Conservation (phyloP, 2,797 vertebrate genomes). For the Hypotaenidia philippensis region DNA sequence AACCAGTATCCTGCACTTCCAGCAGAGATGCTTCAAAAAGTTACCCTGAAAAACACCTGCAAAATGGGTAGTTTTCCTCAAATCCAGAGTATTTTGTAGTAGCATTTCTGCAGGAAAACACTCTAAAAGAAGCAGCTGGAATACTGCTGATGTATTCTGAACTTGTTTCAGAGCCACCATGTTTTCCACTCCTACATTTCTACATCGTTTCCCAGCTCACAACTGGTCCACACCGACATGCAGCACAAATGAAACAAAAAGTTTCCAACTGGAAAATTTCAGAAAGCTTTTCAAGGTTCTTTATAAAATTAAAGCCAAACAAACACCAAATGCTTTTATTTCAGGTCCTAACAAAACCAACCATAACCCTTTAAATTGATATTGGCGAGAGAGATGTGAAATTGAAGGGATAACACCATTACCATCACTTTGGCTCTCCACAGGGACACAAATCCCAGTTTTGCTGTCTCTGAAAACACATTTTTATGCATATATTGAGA, state of each 20-base stretch:
- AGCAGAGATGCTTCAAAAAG: neutral
- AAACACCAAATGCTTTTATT: neutral
- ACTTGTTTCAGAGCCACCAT: neutral
- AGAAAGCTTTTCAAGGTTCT: neutral
- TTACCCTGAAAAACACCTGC: neutral
- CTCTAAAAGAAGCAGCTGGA: neutral
- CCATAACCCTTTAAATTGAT: neutral
- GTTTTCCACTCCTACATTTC: neutral
- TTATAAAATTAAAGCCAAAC: neutral
- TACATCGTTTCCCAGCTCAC: neutral
- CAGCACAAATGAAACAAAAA: neutral
- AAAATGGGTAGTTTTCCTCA: neutral
- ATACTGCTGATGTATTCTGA: neutral
- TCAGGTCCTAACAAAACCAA: neutral
- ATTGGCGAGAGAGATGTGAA: neutral
- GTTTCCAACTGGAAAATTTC: neutral
- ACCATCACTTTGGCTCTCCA: neutral
- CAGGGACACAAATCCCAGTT: neutral
- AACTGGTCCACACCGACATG: neutral
- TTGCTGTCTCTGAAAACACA: neutral
- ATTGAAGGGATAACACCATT: neutral
- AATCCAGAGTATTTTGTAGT: neutral
- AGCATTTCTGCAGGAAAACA: neutral
- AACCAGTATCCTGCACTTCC: neutral
- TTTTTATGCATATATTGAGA: rapidly evolving